phyloP scores from a whole-genome alignment of 1,140 invertebrate genomes.

The Lamellibrachia luymesi region DNA sequence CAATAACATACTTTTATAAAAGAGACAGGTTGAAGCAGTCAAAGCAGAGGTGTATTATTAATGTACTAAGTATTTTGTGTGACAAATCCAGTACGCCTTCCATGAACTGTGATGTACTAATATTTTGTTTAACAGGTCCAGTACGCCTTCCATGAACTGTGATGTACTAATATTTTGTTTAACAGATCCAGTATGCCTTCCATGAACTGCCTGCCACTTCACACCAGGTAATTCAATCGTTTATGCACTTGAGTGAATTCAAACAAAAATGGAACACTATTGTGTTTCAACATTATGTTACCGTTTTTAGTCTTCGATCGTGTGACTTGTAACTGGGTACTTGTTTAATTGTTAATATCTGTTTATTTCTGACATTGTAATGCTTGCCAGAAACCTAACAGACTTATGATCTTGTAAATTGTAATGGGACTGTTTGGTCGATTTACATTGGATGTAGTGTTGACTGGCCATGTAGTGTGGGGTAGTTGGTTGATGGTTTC shows the following conservation, averaged over 20 bases:
- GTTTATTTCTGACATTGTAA: no score
- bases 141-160: constrained; percentile 80
- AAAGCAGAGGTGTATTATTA: no score
- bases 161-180: neutral
- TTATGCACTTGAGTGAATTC: neutral
- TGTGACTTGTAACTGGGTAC: neutral
- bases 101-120: constrained; percentile 69
- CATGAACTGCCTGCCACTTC: constrained; percentile 86
- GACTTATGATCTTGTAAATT: no score
- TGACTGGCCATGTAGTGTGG: neutral
- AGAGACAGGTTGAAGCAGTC: no score
- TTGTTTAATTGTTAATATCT: no score
- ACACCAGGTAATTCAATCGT: constrained; percentile 59
- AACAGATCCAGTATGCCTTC: constrained; percentile 77
- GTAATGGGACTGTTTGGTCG: no score
- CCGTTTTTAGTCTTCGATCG: neutral
- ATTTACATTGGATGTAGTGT: no score
- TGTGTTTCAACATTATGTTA: neutral
- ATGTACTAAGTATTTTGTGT: no score
- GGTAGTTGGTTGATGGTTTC: neutral
- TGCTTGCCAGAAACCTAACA: no score
- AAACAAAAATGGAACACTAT: neutral
- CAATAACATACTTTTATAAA: no score
- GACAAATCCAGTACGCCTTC: constrained; percentile 77
- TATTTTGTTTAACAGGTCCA: constrained; percentile 61